Evolutionary conservation across 2,113 vertebrate genomes (phyloP).

Genomic region (Danionella cerebrum): DNA sequence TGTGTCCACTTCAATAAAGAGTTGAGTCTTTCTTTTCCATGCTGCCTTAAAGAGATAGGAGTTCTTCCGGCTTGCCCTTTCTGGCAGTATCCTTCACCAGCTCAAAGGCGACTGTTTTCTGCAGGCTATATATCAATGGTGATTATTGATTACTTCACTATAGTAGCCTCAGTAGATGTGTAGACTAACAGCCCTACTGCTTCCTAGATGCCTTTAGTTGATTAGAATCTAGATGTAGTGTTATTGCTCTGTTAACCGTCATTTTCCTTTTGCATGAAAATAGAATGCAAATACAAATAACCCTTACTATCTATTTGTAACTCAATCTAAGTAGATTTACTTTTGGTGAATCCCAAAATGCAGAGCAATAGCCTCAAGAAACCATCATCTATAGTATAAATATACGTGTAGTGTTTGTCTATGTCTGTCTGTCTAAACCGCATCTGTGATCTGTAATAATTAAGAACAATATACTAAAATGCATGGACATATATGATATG

Average conservation of each 20-base stretch:
- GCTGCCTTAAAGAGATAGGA: slow-evolving; percentile 54
- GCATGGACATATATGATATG: too few relatives aligned
- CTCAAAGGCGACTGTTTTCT: slow-evolving; percentile 50
- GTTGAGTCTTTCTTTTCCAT: slow-evolving; percentile 47
- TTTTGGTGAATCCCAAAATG: background rate
- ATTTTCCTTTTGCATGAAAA: too few relatives aligned
- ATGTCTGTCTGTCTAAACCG: background rate
- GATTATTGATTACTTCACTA: slow-evolving; percentile 49
- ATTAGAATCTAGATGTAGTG: slow-evolving; percentile 9
- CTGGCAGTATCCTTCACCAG: slow-evolving; percentile 45
- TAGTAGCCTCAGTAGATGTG: slow-evolving; percentile 27
- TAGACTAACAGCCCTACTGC: slow-evolving; percentile 12
- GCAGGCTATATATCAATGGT: slow-evolving; percentile 62
- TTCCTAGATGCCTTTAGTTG: background rate
- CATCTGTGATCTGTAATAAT: background rate
- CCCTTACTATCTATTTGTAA: background rate
- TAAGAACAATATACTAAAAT: too few relatives aligned
- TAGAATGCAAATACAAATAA: background rate
- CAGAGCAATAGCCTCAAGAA: slow-evolving; percentile 8
- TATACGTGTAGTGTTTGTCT: background rate
- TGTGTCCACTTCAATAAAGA: slow-evolving; percentile 35
- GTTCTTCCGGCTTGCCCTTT: slow-evolving; percentile 43
- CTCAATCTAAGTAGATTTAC: background rate
- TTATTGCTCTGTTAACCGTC: slow-evolving; percentile 23
- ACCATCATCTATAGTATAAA: background rate